Conservation (phyloP, 2,888 invertebrate species). For the Oithona nana region DNA sequence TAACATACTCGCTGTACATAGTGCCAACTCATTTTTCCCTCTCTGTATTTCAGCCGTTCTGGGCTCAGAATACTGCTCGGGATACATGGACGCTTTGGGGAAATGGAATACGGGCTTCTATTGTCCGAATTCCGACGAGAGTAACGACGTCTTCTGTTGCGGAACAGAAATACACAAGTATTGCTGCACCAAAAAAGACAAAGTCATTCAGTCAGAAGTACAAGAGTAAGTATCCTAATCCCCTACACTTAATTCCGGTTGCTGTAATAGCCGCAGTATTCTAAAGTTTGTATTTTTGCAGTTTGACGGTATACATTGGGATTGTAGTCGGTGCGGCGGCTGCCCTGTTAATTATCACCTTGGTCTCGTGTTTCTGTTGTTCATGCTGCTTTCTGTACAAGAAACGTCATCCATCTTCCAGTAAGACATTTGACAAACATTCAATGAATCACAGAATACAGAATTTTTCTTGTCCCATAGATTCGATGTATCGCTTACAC, state of each 20-base stretch:
- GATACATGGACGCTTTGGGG: constrained; percentile 27
- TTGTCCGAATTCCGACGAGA: constrained; percentile 26
- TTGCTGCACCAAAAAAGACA: constrained; percentile 24
- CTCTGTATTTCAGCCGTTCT: constrained; percentile 23
- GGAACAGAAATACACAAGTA: constrained; percentile 27
- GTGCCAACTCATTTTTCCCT: too few species aligned
- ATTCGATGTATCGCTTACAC: constrained; percentile 26
- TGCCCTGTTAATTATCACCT: constrained; percentile 25
- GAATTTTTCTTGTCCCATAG: constrained; percentile 19
- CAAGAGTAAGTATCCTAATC: constrained; percentile 19
- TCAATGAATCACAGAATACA: background rate
- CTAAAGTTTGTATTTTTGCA: too few species aligned
- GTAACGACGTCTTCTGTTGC: constrained; percentile 28
- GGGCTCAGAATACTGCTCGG: constrained; percentile 28
- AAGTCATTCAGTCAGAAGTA: constrained; percentile 20
- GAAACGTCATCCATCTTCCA: constrained; percentile 23
- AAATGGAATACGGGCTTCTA: constrained; percentile 30
- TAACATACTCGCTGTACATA: too few species aligned
- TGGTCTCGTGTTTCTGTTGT: constrained; percentile 27
- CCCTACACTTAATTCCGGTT: too few species aligned
- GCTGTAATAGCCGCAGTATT: too few species aligned
- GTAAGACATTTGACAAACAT: constrained; percentile 19
- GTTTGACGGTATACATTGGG: constrained; percentile 27
- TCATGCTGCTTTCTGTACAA: constrained; percentile 27
- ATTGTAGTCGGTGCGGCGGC: constrained; percentile 26